Evolutionary conservation across 1,140 invertebrate genomes (phyloP).

Genomic region (Doryteuthis pealeii): DNA sequence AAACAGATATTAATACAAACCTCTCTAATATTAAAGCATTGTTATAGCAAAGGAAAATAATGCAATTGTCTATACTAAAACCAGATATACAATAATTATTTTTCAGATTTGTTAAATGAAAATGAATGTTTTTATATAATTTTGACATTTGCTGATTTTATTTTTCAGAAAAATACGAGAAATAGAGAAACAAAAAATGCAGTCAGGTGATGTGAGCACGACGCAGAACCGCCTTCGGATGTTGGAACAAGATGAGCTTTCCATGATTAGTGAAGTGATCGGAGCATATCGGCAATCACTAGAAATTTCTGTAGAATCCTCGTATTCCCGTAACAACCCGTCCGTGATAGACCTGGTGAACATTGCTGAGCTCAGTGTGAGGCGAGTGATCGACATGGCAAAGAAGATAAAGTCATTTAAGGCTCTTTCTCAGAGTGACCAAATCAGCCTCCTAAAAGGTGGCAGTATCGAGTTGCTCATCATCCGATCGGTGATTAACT

Average conservation of each 20-base stretch:
- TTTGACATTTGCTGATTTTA: no score
- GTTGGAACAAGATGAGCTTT: conserved; percentile 50
- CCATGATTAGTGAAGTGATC: conserved; percentile 53
- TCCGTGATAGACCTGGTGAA: conserved; percentile 58
- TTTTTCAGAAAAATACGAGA: conserved; percentile 52
- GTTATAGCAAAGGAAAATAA: no score
- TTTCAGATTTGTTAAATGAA: no score
- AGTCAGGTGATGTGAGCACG: conserved; percentile 49
- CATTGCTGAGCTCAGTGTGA: conserved; percentile 59
- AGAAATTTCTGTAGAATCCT: conserved; percentile 52
- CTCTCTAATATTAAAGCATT: no score
- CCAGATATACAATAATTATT: no score
- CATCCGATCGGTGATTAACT: conserved; percentile 60
- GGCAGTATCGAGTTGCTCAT: conserved; percentile 64
- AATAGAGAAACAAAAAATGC: conserved; percentile 41
- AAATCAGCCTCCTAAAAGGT: conserved; percentile 62
- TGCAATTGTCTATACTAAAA: no score
- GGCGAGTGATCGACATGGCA: conserved; percentile 60
- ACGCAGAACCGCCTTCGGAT: conserved; percentile 41
- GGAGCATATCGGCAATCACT: conserved; percentile 55
- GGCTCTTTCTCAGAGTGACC: conserved; percentile 58
- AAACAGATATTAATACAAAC: no score
- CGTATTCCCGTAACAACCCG: conserved; percentile 46
- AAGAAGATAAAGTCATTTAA: conserved; percentile 61
- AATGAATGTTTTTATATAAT: no score